A percentile compares a stretch with the other conserved stretches of the same genome.
Evolutionary conservation across 2,113 vertebrate genomes (phyloP).

Genomic region (Oryzias melastigma): DNA sequence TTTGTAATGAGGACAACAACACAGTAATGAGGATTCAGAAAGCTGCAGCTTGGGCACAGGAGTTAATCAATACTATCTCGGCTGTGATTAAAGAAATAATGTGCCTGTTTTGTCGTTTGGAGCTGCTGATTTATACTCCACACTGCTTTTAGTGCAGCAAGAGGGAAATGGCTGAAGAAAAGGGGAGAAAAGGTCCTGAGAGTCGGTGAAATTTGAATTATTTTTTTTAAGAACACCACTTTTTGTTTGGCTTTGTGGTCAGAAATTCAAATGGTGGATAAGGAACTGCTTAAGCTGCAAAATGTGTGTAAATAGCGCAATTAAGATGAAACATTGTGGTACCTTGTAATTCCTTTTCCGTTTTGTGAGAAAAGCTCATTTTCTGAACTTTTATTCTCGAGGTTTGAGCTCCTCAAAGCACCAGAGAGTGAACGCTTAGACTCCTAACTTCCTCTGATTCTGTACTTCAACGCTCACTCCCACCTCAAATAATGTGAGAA

Average conservation of each 20-base stretch:
- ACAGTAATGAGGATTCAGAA: conserved; percentile 44
- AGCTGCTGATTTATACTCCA: conserved; percentile 48
- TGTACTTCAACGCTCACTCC: conserved; percentile 47
- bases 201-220: not conserved
- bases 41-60: conserved; percentile 19
- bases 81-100: conserved; percentile 53
- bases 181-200: not conserved
- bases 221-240: not conserved
- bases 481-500: conserved; percentile 51
- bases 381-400: conserved; percentile 27
- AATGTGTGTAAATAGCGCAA: not conserved
- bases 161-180: conserved; percentile 20
- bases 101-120: conserved; percentile 26
- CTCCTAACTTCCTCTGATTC: conserved; percentile 33
- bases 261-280: not conserved
- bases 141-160: conserved; percentile 38
- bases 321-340: no score
- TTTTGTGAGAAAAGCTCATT: not conserved
- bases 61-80: conserved; percentile 45
- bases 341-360: no score
- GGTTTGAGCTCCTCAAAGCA: conserved; percentile 19
- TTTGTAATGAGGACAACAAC: conserved; percentile 54
- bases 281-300: not conserved
- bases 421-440: conserved; percentile 19
- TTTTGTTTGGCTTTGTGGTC: conserved; percentile 15